Evolutionary conservation across 2,113 vertebrate species (phyloP).

Genomic region (Peromyscus californicus): DNA sequence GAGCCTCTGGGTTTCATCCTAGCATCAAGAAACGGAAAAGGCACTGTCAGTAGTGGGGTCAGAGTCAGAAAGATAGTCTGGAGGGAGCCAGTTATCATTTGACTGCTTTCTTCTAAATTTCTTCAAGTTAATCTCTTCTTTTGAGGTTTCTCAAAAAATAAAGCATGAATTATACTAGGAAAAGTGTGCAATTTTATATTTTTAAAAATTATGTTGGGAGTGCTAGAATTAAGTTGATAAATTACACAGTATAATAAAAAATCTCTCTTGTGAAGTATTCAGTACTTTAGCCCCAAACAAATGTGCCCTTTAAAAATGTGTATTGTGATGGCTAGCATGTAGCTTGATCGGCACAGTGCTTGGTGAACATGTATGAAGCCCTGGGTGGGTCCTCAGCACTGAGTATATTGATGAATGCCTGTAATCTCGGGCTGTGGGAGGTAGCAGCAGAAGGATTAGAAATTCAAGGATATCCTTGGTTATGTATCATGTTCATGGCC

Average conservation of each 20-base stretch:
- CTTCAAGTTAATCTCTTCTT: slow-evolving; percentile 6
- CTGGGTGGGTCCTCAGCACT: not conserved
- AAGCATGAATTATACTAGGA: not conserved
- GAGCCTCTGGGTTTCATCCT: not conserved
- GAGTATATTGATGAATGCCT: not conserved
- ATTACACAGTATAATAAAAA: not conserved
- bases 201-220: not conserved
- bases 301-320: not conserved
- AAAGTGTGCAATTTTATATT: not conserved
- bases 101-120: slow-evolving; percentile 22
- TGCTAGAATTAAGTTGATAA: slow-evolving; percentile 27
- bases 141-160: slow-evolving; percentile 35
- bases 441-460: not conserved
- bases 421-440: not conserved
- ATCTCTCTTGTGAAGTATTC: not conserved
- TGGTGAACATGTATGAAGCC: not conserved
- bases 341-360: not conserved
- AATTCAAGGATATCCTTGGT: not conserved
- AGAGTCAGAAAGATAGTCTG: not conserved
- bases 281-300: not conserved
- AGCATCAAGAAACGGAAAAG: not conserved
- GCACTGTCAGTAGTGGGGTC: not conserved
- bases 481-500: not conserved
- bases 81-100: not conserved
- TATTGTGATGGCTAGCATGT: not conserved